These are phyloP conservation scores for Conomelus anceps DNA, from an alignment of 2,888 invertebrate genomes.

Conservation along the genomic window DNA sequence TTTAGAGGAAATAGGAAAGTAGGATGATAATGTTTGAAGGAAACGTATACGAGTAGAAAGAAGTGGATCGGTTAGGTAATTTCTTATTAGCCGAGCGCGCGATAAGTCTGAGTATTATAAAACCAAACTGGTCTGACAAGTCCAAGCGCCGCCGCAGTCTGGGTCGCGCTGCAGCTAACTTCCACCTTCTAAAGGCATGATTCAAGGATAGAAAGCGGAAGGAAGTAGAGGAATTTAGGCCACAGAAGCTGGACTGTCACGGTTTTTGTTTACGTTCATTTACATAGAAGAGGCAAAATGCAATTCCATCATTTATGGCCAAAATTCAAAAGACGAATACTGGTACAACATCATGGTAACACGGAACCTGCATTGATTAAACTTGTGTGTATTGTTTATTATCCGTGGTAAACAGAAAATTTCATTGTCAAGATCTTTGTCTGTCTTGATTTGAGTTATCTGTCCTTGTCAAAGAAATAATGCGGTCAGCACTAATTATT, in stretches of 20 bases:
- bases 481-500: too few relatives aligned
- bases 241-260: not conserved
- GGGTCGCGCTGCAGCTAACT: not conserved
- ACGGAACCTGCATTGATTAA: too few relatives aligned
- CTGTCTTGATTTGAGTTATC: too few relatives aligned
- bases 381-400: too few relatives aligned
- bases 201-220: not conserved
- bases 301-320: too few relatives aligned
- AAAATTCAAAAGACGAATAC: too few relatives aligned
- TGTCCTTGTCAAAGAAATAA: too few relatives aligned
- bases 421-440: too few relatives aligned
- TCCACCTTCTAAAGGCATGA: not conserved
- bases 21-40: not conserved
- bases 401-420: too few relatives aligned
- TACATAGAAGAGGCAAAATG: too few relatives aligned
- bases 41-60: not conserved
- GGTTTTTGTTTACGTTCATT: not conserved
- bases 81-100: too few relatives aligned
- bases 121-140: not conserved
- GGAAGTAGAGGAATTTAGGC: not conserved
- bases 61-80: not conserved
- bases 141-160: not conserved
- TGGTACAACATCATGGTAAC: too few relatives aligned
- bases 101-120: not conserved
- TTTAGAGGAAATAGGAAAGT: not conserved